phyloP scores from a whole-genome alignment of 2,797 vertebrate species.

The Phalloptychus januarius region DNA sequence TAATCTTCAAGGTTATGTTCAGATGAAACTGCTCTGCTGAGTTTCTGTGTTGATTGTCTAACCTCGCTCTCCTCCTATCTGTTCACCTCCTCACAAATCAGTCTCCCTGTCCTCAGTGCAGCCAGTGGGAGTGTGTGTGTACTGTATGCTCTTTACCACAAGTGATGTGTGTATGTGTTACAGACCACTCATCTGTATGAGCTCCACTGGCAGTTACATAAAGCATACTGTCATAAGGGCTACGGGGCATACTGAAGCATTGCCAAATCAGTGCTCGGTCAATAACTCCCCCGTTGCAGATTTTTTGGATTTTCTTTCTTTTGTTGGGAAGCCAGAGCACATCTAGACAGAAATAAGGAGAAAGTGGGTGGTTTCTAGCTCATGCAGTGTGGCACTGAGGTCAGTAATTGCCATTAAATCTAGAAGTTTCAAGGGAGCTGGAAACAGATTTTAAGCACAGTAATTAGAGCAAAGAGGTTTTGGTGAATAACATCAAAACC shows the following conservation, averaged over 20 bases:
- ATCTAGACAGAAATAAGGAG: slow-evolving; percentile 46
- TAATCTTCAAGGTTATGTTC: slow-evolving; percentile 13
- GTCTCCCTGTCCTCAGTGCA: slow-evolving; percentile 54
- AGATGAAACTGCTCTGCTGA: slow-evolving; percentile 28
- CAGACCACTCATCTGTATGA: slow-evolving; percentile 69
- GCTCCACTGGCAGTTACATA: slow-evolving; percentile 71
- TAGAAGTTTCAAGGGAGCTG: slow-evolving; percentile 17
- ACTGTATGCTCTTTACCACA: slow-evolving; percentile 42
- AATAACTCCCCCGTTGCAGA: slow-evolving; percentile 59
- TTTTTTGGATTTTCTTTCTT: slow-evolving; percentile 54
- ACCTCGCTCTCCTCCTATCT: slow-evolving; percentile 53
- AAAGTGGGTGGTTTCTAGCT: slow-evolving; percentile 39
- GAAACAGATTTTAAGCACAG: slow-evolving; percentile 32
- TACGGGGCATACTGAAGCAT: slow-evolving; percentile 60
- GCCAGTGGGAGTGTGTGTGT: slow-evolving; percentile 47
- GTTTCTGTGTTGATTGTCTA: slow-evolving; percentile 47
- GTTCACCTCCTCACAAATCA: slow-evolving; percentile 62
- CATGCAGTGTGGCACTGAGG: slow-evolving; percentile 37
- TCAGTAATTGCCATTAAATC: slow-evolving; percentile 53
- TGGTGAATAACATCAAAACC: slow-evolving; percentile 6
- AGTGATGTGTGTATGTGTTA: slow-evolving; percentile 17
- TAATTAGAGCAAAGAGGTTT: slow-evolving; percentile 40
- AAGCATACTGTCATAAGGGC: slow-evolving; percentile 70
- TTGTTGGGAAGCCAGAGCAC: slow-evolving; percentile 38
- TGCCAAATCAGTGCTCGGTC: slow-evolving; percentile 70